Evolutionary conservation across 2,797 vertebrate species (phyloP).

Genomic region (Buphagus erythrorhynchus): DNA sequence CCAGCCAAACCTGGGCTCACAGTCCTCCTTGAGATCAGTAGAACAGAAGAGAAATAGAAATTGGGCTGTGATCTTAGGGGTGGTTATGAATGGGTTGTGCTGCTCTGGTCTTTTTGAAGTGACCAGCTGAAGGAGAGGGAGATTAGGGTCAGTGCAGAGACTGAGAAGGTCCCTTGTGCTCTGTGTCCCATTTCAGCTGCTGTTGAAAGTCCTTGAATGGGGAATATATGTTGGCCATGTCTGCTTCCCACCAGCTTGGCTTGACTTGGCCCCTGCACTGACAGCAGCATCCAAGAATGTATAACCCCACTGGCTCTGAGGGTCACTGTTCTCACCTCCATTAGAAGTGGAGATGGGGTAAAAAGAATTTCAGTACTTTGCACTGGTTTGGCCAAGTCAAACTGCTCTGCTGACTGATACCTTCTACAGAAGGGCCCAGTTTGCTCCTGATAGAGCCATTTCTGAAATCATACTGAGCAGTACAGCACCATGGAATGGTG

Average conservation of each 20-base stretch:
- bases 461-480: background rate
- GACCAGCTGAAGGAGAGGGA: background rate
- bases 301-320: background rate
- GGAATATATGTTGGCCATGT: background rate
- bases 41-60: background rate
- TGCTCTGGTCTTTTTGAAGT: background rate
- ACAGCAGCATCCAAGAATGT: rapidly evolving
- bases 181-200: background rate
- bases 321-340: background rate
- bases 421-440: background rate
- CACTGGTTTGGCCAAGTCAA: background rate
- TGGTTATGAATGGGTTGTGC: background rate
- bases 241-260: background rate
- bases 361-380: background rate
- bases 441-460: background rate
- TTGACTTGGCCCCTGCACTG: rapidly evolving
- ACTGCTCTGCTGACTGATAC: background rate
- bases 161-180: background rate
- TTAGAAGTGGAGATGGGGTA: background rate
- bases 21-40: background rate
- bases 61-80: background rate
- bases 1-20: background rate
- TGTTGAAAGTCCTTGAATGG: background rate
- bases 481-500: background rate
- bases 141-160: background rate